Conservation (phyloP, 2,113 vertebrate genomes). For the Dicrurus megarhynchus region DNA sequence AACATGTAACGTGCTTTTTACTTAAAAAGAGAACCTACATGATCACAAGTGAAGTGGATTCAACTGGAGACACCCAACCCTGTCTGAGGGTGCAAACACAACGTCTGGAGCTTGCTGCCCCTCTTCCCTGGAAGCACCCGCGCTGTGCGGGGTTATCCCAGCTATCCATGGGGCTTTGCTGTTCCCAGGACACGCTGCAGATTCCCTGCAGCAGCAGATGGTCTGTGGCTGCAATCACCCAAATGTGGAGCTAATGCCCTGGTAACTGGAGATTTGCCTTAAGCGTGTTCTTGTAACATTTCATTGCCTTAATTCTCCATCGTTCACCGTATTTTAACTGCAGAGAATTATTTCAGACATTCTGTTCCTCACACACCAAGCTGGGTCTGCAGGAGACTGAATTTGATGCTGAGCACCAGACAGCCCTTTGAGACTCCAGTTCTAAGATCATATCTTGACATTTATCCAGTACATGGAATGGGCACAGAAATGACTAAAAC, state of each 20-base stretch:
- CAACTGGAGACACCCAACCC: neutral
- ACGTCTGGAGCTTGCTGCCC: neutral
- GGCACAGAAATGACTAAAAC: neutral
- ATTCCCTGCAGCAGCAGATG: slow-evolving; percentile 19
- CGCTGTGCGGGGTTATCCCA: neutral
- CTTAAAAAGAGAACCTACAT: neutral
- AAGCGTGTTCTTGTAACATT: slow-evolving; percentile 17
- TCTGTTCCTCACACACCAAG: neutral
- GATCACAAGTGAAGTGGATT: neutral
- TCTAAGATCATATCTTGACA: neutral
- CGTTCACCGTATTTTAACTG: neutral
- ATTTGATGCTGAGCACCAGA: neutral
- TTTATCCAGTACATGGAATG: neutral
- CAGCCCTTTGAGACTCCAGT: neutral
- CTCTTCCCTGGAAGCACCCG: neutral
- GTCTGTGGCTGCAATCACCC: neutral
- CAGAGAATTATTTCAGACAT: neutral
- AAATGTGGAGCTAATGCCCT: slow-evolving; percentile 6
- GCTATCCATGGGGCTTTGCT: neutral
- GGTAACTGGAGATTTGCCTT: slow-evolving; percentile 37
- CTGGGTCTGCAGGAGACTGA: neutral
- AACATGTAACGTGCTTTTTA: neutral
- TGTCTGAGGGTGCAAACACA: neutral
- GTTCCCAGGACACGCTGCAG: neutral
- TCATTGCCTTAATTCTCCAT: slow-evolving; percentile 4